Conservation (phyloP, 1,140 invertebrate genomes). For the Lepidurus packardi region DNA sequence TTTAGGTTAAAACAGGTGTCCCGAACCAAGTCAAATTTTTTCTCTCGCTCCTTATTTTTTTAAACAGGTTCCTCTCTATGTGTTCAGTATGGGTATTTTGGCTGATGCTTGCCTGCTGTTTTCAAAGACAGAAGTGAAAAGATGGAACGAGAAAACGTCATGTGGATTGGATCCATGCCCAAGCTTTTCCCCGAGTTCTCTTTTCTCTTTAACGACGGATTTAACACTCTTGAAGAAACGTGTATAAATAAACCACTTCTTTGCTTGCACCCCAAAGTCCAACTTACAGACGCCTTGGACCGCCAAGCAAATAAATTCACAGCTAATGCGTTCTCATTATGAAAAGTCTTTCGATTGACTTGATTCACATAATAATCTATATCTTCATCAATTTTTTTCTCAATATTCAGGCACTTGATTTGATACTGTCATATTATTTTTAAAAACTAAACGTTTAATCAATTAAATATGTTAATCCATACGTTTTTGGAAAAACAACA, state of each 20-base stretch:
- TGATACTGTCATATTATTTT: background rate
- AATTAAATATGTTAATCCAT: too few relatives aligned
- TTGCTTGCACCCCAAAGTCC: background rate
- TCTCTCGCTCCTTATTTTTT: background rate
- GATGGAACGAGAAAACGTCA: background rate
- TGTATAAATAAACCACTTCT: conserved; percentile 16
- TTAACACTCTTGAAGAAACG: conserved; percentile 4
- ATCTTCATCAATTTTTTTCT: background rate
- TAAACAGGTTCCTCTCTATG: background rate
- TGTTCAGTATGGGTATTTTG: background rate
- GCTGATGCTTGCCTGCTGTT: too few relatives aligned
- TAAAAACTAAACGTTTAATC: background rate
- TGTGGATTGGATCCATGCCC: background rate
- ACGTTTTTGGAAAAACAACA: too few relatives aligned
- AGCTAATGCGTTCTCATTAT: too few relatives aligned
- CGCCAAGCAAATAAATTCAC: too few relatives aligned
- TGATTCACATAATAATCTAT: too few relatives aligned
- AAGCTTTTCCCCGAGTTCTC: background rate
- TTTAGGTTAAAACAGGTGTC: conserved; percentile 21
- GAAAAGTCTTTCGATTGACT: too few relatives aligned
- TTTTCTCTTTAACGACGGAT: conserved; percentile 1
- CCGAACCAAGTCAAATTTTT: background rate
- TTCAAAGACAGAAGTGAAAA: background rate
- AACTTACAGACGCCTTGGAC: too few relatives aligned
- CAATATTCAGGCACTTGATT: background rate